phyloP scores from a whole-genome alignment of 1,140 invertebrate genomes.

The Cheumatopsyche charites region DNA sequence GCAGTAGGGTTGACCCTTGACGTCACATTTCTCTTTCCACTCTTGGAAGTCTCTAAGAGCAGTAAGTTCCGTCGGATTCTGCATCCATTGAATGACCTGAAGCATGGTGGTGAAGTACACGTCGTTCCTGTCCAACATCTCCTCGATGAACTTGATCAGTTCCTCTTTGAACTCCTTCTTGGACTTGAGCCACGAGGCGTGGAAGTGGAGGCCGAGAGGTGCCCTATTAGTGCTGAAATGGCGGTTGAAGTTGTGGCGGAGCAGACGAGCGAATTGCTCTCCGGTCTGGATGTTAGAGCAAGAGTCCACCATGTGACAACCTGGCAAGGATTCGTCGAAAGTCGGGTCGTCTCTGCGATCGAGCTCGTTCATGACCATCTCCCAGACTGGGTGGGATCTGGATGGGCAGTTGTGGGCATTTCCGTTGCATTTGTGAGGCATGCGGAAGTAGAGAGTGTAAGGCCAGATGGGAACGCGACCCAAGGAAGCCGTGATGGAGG shows the following conservation, averaged over 20 bases:
- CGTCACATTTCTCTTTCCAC: constrained; percentile 95
- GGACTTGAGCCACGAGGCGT: constrained; percentile 93
- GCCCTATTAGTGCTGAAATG: constrained; percentile 92
- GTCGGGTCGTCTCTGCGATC: constrained; percentile 90
- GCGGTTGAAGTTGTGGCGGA: constrained; percentile 93
- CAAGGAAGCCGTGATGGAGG: constrained; percentile 89
- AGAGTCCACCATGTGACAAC: constrained; percentile 93
- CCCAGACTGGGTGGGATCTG: constrained; percentile 90
- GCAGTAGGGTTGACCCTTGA: constrained; percentile 91
- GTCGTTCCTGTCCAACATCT: constrained; percentile 87
- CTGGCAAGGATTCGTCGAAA: constrained; percentile 87
- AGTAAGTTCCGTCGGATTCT: constrained; percentile 88
- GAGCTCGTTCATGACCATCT: constrained; percentile 95
- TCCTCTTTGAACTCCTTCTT: constrained; percentile 93
- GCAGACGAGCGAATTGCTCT: constrained; percentile 83
- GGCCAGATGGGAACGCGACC: constrained; percentile 92
- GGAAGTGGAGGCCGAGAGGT: constrained; percentile 93
- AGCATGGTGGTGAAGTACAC: constrained; percentile 94
- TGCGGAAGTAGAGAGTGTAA: constrained; percentile 93
- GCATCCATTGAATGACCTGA: constrained; percentile 98
- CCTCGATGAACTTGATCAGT: constrained; percentile 92
- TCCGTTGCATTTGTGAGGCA: constrained; percentile 94
- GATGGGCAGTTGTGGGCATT: constrained; percentile 92
- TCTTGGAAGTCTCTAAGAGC: constrained; percentile 88
- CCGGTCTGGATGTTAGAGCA: constrained; percentile 90